Conservation (phyloP, 1,140 invertebrate species). For the Varroa destructor region DNA sequence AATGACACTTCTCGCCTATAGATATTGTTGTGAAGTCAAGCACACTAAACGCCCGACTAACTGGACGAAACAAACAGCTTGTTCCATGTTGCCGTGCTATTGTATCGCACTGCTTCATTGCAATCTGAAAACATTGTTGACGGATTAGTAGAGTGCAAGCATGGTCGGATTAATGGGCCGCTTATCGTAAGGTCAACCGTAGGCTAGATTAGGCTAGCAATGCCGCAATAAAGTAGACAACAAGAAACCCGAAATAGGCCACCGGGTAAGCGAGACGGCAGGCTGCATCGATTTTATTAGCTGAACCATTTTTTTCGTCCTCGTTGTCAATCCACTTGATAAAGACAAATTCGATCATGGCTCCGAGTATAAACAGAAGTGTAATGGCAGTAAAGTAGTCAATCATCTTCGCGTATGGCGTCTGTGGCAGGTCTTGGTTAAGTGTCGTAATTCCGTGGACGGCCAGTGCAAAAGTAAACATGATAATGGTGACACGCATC, state of each 20-base stretch:
- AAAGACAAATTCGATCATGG: constrained; percentile 9
- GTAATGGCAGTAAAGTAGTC: background rate
- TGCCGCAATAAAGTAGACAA: constrained; percentile 9
- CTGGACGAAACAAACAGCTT: too few relatives aligned
- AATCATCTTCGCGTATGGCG: constrained; percentile 18
- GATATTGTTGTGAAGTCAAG: too few relatives aligned
- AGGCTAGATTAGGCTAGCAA: background rate
- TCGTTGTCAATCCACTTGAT: background rate
- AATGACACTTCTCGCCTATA: too few relatives aligned
- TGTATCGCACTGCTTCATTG: too few relatives aligned
- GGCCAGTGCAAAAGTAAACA: constrained; percentile 7
- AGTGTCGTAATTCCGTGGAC: background rate
- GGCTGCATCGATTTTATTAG: background rate
- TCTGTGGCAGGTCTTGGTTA: constrained; percentile 1
- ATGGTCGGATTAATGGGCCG: too few relatives aligned
- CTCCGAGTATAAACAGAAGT: background rate
- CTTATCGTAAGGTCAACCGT: background rate
- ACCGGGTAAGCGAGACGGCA: background rate
- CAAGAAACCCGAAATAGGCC: background rate
- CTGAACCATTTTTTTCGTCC: background rate
- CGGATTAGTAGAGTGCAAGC: too few relatives aligned
- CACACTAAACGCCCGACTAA: too few relatives aligned
- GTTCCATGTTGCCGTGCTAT: too few relatives aligned
- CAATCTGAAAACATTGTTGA: too few relatives aligned
- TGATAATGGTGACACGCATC: constrained; percentile 5